A percentile compares a stretch with the other conserved stretches of the same genome.
Evolutionary conservation across 2,888 invertebrate species (phyloP).

Genomic region (Hybos culiciformis): DNA sequence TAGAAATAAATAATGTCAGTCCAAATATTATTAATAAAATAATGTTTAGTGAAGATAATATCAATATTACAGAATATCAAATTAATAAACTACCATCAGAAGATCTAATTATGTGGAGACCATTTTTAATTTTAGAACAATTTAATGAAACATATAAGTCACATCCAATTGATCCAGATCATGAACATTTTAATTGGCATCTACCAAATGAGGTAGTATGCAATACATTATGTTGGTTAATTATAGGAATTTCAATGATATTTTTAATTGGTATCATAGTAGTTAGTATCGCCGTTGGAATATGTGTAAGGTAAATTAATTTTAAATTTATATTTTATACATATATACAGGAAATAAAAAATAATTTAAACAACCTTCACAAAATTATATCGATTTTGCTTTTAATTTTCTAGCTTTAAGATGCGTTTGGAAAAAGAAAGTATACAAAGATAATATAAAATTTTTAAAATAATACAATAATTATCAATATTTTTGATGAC

Average conservation of each 20-base stretch:
- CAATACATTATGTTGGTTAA: constrained; percentile 26
- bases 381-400: too few relatives aligned
- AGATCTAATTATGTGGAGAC: constrained; percentile 27
- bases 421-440: too few relatives aligned
- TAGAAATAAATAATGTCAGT: constrained; percentile 27
- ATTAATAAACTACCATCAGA: not conserved
- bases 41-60: constrained; percentile 7
- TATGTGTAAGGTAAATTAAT: constrained; percentile 30
- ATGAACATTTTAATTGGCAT: too few relatives aligned
- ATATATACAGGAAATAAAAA: too few relatives aligned
- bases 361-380: too few relatives aligned
- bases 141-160: constrained; percentile 28
- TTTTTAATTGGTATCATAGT: constrained; percentile 26
- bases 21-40: constrained; percentile 10
- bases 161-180: constrained; percentile 32
- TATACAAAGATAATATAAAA: too few relatives aligned
- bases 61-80: constrained; percentile 3
- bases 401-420: too few relatives aligned
- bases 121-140: constrained; percentile 33
- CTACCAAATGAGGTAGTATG: not conserved
- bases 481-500: too few relatives aligned
- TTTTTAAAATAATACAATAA: too few relatives aligned
- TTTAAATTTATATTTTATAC: too few relatives aligned
- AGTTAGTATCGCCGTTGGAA: constrained; percentile 31
- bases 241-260: constrained; percentile 27